A percentile compares a stretch with the other conserved stretches of the same genome.
phyloP scores from a whole-genome alignment of 2,888 invertebrate genomes.

The Phasia obesa region DNA sequence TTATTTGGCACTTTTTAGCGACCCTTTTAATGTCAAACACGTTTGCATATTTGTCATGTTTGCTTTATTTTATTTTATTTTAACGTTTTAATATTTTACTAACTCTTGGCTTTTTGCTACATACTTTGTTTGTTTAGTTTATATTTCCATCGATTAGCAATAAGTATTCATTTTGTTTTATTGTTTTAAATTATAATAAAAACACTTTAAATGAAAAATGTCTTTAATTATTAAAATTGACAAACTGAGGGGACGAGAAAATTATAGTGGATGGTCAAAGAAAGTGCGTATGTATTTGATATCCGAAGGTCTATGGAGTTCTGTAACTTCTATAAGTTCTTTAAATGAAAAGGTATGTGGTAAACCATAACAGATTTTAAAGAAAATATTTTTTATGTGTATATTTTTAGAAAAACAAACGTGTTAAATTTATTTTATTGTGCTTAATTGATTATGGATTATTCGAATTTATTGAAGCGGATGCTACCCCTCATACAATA shows the following conservation, averaged over 20 bases:
- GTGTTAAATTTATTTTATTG: constrained; percentile 79
- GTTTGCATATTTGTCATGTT: too few species aligned
- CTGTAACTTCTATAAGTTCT: constrained; percentile 73
- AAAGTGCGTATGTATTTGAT: constrained; percentile 79
- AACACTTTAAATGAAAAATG: constrained; percentile 71
- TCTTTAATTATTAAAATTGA: constrained; percentile 79
- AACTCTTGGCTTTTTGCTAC: too few species aligned
- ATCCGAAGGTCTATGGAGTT: constrained; percentile 77
- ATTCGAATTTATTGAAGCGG: constrained; percentile 79
- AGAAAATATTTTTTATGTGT: neutral
- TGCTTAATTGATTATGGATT: constrained; percentile 79
- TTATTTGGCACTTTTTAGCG: too few species aligned
- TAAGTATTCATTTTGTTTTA: too few species aligned
- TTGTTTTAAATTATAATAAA: too few species aligned
- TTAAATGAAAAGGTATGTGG: constrained; percentile 41
- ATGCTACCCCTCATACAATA: constrained; percentile 78
- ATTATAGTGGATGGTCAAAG: constrained; percentile 79
- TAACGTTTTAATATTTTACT: too few species aligned
- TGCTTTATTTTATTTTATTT: too few species aligned
- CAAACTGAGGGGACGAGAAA: constrained; percentile 77
- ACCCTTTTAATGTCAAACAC: too few species aligned
- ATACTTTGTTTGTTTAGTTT: too few species aligned
- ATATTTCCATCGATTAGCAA: too few species aligned
- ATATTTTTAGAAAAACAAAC: constrained; percentile 76
- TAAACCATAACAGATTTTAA: neutral